Evolutionary conservation across 2,113 vertebrate species (phyloP), one percentile per base, ranked within the genome.

Genomic region (Platycercus adscitus): DNA sequence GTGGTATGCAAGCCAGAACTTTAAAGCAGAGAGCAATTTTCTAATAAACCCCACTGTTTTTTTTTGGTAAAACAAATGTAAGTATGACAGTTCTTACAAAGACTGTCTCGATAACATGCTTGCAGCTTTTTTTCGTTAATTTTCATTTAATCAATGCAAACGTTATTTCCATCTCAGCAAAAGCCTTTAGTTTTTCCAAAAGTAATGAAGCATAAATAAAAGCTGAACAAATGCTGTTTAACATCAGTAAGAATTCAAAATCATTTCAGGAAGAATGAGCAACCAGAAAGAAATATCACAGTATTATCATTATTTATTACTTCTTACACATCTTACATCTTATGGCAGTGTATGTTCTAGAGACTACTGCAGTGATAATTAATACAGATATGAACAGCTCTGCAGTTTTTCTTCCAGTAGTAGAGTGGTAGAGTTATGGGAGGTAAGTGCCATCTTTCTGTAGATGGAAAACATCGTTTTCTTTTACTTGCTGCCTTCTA

Each of bases 81-180:
- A 81, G 10, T 81, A 77, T 72, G 23, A 44, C 39, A 71, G 4
- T 84, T 86, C 49, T 66, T 91, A 46, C 11, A 39, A 68, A 91
- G 41, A 50, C 41, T 58, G 5, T 66, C 52, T 86, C 55, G 49
- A 35, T 58, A 89, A 65, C 14, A 39, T 50, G 17, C 79, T 70
- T 80, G 76, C 85, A 85, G 35, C 7, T 72, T 91, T 79, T 85
- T 79, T 70, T 37, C 47, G 58, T 66, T 94, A 14, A n/a, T 89
- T 90, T 94, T 86, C 24, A 68, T 77, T 91, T 93, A 83, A 91
- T 91, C 60, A 63, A 29, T 77, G 33, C 46, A 83, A 80, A 70
- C 28, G 11, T 86, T 84, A 79, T 89, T 93, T 91, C 73, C 29
- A 52, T 92, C 31, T 89, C 63, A 73, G 63, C 66, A 81, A 84